Conservation (phyloP, 2,113 vertebrate species). For the Gymnorhina tibicen region DNA sequence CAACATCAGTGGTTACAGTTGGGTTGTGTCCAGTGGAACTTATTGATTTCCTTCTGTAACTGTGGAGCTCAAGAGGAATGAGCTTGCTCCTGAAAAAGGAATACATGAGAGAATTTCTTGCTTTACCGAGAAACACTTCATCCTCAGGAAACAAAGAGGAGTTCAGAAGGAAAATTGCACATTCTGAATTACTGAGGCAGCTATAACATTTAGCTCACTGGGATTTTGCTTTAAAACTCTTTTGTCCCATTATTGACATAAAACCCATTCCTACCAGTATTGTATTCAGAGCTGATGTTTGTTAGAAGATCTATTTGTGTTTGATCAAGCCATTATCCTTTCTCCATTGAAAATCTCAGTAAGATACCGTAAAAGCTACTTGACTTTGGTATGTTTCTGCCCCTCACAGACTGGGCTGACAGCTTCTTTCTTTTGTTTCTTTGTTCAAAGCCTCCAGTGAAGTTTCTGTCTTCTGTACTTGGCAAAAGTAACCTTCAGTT, state of each 20-base stretch:
- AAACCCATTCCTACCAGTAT: background rate
- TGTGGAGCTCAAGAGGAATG: background rate
- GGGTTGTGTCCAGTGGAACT: background rate
- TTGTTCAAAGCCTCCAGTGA: constrained; percentile 78
- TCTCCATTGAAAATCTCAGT: background rate
- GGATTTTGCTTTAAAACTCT: background rate
- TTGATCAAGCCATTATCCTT: constrained; percentile 2
- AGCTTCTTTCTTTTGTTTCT: constrained; percentile 22
- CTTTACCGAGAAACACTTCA: background rate
- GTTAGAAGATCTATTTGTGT: background rate
- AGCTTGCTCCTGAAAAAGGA: background rate
- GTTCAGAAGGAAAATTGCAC: background rate
- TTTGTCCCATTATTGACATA: background rate
- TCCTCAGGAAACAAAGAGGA: background rate
- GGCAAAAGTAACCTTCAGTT: constrained; percentile 92
- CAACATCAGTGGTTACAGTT: background rate
- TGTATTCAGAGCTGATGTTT: background rate
- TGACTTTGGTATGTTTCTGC: background rate
- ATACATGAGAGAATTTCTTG: background rate
- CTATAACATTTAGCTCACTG: background rate
- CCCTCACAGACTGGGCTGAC: constrained; percentile 2
- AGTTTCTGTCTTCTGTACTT: constrained; percentile 83
- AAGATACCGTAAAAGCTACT: background rate
- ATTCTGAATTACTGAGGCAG: background rate
- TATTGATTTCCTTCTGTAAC: background rate